These are phyloP conservation scores for Brachystomella parvula DNA, from an alignment of 1,140 invertebrate species.

Conservation along the genomic window DNA sequence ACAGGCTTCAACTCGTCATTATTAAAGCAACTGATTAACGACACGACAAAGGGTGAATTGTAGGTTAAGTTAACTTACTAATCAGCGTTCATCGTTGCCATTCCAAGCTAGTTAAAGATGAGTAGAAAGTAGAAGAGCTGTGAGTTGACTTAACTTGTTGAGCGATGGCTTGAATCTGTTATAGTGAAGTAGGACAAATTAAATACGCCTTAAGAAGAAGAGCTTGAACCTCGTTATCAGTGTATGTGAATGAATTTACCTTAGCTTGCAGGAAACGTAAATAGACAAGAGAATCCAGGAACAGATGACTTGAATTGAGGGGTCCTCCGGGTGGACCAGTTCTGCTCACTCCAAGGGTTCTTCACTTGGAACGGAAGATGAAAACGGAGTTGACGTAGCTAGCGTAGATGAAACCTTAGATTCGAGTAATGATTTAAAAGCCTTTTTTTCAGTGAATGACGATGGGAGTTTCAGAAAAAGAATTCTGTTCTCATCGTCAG, in stretches of 20 bases:
- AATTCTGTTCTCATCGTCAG: no score
- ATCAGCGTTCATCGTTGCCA: constrained; percentile 33
- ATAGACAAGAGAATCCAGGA: background rate
- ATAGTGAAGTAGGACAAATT: background rate
- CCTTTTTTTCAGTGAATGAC: no score
- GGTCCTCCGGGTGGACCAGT: no score
- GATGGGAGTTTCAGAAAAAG: no score
- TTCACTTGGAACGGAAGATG: no score
- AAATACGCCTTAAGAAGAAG: background rate
- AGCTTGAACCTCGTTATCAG: background rate
- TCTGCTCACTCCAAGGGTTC: no score
- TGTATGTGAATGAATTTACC: background rate
- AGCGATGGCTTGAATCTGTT: background rate
- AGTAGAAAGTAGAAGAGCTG: background rate
- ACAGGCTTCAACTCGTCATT: no score
- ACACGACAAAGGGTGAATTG: background rate
- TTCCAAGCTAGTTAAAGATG: background rate
- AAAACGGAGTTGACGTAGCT: no score
- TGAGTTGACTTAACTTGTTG: background rate
- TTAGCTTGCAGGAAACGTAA: background rate
- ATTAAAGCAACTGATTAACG: no score
- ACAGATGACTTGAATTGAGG: no score
- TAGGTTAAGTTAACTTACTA: constrained; percentile 26
- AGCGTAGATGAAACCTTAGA: no score
- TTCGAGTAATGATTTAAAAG: no score